A percentile compares a stretch with the other conserved stretches of the same genome.
phyloP scores from a whole-genome alignment of 1,140 invertebrate genomes.

The Heliconius eleuchia region DNA sequence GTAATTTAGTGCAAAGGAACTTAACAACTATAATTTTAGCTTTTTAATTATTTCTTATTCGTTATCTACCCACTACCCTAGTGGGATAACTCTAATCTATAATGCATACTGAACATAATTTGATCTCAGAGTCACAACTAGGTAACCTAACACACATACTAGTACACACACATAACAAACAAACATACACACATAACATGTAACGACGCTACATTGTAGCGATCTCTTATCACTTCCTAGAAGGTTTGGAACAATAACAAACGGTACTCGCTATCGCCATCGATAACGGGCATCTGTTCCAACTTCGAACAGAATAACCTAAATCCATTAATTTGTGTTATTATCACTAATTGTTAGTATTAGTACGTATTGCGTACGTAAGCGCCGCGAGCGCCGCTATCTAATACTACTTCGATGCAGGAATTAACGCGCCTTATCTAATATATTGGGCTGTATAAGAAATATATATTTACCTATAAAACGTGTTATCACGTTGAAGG shows the following conservation, averaged over 20 bases:
- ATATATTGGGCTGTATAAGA: not conserved
- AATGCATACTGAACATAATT: not conserved
- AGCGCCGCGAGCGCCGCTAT: not conserved
- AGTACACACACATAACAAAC: not conserved
- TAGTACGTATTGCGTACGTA: not conserved
- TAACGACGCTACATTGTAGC: not conserved
- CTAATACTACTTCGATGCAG: not conserved
- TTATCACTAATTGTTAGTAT: slow-evolving; percentile 10
- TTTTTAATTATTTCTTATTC: not conserved
- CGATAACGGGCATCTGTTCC: slow-evolving; percentile 43
- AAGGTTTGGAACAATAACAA: slow-evolving; percentile 42
- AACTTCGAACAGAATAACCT: slow-evolving; percentile 42
- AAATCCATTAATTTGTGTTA: slow-evolving; percentile 44
- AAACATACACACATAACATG: too few species aligned
- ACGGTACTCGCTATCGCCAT: slow-evolving; percentile 40
- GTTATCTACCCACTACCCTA: not conserved
- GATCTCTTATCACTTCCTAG: slow-evolving; percentile 44
- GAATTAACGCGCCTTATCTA: slow-evolving; percentile 5
- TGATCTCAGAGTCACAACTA: not conserved
- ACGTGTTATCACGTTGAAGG: not conserved
- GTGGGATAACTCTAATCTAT: not conserved
- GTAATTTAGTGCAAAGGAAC: not conserved
- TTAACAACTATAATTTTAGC: too few species aligned
- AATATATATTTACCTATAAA: not conserved
- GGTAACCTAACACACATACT: not conserved